Evolutionary conservation across 2,888 invertebrate genomes (phyloP).

Genomic region (Morpho achilles): DNA sequence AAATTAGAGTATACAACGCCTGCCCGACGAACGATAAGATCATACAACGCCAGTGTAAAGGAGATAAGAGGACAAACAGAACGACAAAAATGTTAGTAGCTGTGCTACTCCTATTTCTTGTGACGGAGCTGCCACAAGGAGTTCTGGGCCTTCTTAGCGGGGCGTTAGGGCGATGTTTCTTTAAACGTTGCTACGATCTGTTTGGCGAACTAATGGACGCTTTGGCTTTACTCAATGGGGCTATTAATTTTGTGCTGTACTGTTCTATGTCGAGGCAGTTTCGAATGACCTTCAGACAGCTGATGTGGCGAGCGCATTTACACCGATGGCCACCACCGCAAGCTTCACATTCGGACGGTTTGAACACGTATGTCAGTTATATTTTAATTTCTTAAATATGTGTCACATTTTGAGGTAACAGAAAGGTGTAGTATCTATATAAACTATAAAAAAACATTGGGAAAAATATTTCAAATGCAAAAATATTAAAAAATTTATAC

Average conservation of each 20-base stretch:
- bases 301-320: conserved; percentile 68
- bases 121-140: conserved; percentile 93
- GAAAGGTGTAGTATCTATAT: no score
- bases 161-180: conserved; percentile 83
- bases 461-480: no score
- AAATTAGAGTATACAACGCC: conserved; percentile 70
- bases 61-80: conserved; percentile 81
- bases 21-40: conserved; percentile 62
- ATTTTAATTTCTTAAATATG: no score
- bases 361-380: conserved; percentile 78
- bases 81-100: conserved; percentile 95
- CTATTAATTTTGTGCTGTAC: conserved; percentile 96
- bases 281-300: conserved; percentile 77
- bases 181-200: conserved; percentile 87
- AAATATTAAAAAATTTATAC: no score
- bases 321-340: conserved; percentile 69
- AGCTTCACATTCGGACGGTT: conserved; percentile 80
- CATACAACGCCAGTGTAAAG: conserved; percentile 60
- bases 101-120: conserved; percentile 89
- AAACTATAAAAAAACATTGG: no score
- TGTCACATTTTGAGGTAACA: no score
- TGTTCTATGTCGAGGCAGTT: conserved; percentile 97
- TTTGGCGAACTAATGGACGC: conserved; percentile 94
- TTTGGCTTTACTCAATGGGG: conserved; percentile 92
- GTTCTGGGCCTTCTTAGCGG: conserved; percentile 74